Evolutionary conservation across 2,113 vertebrate species (phyloP), one percentile per base, ranked within the genome.

Genomic region (Rhegmatorhina hoffmannsi): DNA sequence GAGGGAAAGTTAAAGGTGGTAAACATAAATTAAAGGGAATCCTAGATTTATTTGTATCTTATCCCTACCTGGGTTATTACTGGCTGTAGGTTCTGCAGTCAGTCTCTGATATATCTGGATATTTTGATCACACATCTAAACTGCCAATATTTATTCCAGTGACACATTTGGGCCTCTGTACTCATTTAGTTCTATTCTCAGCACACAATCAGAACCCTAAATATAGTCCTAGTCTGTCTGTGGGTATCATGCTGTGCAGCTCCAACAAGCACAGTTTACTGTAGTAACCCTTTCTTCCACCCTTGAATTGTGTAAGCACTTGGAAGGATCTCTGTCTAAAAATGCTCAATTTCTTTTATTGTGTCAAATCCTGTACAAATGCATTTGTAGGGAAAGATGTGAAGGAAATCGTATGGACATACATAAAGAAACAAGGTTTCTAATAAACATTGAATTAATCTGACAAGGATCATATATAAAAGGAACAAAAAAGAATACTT

Each of bases 131-230:
- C 12, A 79, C 76, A 81, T 94, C 87, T 17, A 86, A 93, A 82
- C 38, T 96, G 97, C 93, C 95, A 97, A 89, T 90, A 94, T 82
- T 95, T 92, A 84, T 96, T 93, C 92, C 64, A 90, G 89, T 73
- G 91, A 95, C 94, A 91, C 46, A 36, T 69, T 26, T 88, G 85
- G 90, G 81, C 74, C 85, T 92, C 89, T 17, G 58, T 76, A 86
- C 84, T 95, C 67, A 43, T 60, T 68, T 94, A 94, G 92, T 58
- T 95, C 81, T 93, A 93, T 94, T 96, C 95, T 84, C 70, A 87
- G 89, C 88, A 78, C 85, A 84, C 82, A 81, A 78, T 86, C 92
- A 94, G 89, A 66, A 95, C 95, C 91, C 92, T 95, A 96, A 96
- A 95, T 87, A 83, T 90, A 92, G 94, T 88, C 93, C 95, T 93